phyloP scores from a whole-genome alignment of 2,888 invertebrate species.

The Plusia festucae region DNA sequence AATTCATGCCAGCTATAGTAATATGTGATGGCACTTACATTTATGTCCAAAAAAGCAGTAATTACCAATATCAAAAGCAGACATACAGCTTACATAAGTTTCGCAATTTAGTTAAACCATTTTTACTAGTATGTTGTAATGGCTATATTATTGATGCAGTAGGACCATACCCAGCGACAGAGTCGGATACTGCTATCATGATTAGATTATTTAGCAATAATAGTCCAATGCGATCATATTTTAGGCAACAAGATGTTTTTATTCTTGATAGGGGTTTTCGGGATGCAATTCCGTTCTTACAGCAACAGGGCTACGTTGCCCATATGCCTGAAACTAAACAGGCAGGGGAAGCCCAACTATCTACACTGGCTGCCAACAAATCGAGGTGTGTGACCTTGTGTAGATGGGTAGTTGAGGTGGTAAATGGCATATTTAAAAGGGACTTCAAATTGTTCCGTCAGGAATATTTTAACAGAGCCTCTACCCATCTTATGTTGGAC shows the following conservation, averaged over 20 bases:
- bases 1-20: not conserved
- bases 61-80: constrained; percentile 1
- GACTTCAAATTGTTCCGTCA: constrained; percentile 3
- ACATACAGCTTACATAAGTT: too few relatives aligned
- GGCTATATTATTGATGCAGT: too few relatives aligned
- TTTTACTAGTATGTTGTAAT: too few relatives aligned
- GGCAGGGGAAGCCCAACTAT: not conserved
- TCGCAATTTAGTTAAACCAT: too few relatives aligned
- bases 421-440: not conserved
- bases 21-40: not conserved
- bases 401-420: constrained; percentile 1
- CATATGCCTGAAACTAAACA: not conserved
- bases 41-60: not conserved
- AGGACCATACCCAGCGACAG: too few relatives aligned
- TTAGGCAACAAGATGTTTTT: not conserved
- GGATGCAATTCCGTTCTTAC: not conserved
- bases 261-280: constrained; percentile 2
- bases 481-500: constrained; percentile 18
- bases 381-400: not conserved
- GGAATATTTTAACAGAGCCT: not conserved
- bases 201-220: too few relatives aligned
- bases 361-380: not conserved
- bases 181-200: too few relatives aligned
- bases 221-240: not conserved
- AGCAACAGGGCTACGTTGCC: not conserved